Conservation (phyloP, 2,113 vertebrate genomes). For the Condylura cristata region DNA sequence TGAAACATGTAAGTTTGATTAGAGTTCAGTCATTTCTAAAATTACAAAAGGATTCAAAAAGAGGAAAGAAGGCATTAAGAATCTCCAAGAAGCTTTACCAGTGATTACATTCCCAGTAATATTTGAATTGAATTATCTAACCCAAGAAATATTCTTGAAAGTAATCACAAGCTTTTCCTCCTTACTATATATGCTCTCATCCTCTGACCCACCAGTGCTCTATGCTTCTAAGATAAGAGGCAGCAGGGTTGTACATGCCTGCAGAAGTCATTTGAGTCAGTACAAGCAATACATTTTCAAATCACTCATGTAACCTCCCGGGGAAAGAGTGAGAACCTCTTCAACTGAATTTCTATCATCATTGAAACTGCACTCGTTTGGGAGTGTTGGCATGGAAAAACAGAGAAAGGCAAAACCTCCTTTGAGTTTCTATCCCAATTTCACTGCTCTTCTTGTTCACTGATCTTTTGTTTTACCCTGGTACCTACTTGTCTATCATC, state of each 20-base stretch:
- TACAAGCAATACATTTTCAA: not conserved
- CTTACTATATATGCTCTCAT: not conserved
- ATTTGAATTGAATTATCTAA: constrained; percentile 10
- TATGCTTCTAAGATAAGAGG: not conserved
- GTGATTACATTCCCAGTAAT: not conserved
- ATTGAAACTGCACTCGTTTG: not conserved
- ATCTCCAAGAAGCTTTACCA: not conserved
- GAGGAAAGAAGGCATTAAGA: not conserved
- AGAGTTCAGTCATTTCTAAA: not conserved
- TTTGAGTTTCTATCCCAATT: not conserved
- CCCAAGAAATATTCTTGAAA: not conserved
- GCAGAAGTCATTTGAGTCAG: not conserved
- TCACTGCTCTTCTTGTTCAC: not conserved
- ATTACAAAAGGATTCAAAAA: not conserved
- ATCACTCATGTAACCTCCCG: not conserved
- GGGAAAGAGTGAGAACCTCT: not conserved
- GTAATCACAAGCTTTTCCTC: not conserved
- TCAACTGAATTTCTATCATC: not conserved
- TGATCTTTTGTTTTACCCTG: not conserved
- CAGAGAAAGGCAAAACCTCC: not conserved
- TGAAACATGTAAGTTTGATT: not conserved
- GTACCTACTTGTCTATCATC: not conserved
- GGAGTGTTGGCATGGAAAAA: not conserved
- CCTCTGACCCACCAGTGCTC: not conserved
- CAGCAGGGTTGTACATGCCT: not conserved